These are phyloP conservation scores for Mystacides longicornis DNA, from an alignment of 2,888 invertebrate genomes.

Conservation along the genomic window DNA sequence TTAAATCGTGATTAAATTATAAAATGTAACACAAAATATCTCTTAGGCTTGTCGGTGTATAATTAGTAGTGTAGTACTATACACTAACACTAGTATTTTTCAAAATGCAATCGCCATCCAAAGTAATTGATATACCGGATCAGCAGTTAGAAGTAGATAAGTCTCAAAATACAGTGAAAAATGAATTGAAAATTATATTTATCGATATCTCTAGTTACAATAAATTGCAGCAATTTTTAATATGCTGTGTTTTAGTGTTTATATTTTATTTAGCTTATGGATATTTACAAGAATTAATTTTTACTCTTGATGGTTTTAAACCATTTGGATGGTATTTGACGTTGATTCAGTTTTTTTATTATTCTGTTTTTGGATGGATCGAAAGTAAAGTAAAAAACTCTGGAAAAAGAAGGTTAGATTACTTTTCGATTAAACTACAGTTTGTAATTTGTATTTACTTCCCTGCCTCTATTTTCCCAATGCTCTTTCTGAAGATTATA, in stretches of 20 bases:
- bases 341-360: conserved; percentile 82
- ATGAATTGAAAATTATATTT: conserved; percentile 60
- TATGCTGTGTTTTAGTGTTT: conserved; percentile 76
- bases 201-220: conserved; percentile 63
- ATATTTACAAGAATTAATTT: conserved; percentile 86
- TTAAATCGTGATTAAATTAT: no score
- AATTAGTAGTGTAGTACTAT: no score
- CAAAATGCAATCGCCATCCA: no score
- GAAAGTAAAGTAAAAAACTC: conserved; percentile 61
- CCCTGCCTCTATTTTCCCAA: no score
- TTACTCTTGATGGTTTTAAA: conserved; percentile 81
- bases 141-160: no score
- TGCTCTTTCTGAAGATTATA: no score
- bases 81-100: no score
- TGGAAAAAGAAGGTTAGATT: conserved; percentile 53
- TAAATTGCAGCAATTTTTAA: conserved; percentile 61
- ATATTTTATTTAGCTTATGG: conserved; percentile 86
- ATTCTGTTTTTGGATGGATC: conserved; percentile 69
- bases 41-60: no score
- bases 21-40: no score
- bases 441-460: no score
- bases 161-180: conserved; percentile 16
- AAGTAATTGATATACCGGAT: no score
- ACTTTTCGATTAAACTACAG: no score
- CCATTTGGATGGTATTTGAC: conserved; percentile 91